Evolutionary conservation across 2,888 invertebrate species (phyloP), one percentile per base, ranked within the genome.

Genomic region (Tetragonula carbonaria): DNA sequence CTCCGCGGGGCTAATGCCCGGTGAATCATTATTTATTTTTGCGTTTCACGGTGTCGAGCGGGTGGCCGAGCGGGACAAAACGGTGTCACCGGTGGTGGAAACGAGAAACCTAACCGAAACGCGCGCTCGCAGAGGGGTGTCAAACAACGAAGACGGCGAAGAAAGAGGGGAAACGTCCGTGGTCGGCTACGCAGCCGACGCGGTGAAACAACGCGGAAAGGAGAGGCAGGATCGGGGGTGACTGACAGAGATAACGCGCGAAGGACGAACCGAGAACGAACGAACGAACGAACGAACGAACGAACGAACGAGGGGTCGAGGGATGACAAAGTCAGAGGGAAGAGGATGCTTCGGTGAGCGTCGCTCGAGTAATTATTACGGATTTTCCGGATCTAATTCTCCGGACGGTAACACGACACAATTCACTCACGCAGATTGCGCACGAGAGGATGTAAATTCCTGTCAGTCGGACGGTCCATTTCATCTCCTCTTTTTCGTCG

Each of bases 341-440:
- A 80, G 86, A 86, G 87, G 89, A 91, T 90, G 92, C 92, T 92
- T 92, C 91, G 92, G 92, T 85, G 91, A 91, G 91, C 92, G 91
- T 91, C 89, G 91, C 91, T 91, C 91, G 93, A 93, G 94, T 93
- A 94, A 94, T 94, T 94, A 94, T 94, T 94, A 93, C 93, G 94
- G 94, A 94, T 94, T 94, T 94, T 93, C 93, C 93, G 93, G 93
- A 93, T 94, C 93, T 94, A 94, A 94, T 94, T 94, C 94, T 94
- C 93, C 92, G 93, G 91, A 92, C 94, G 93, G 93, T 93, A 94
- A 94, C 93, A 92, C 93, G 93, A 93, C 93, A 94, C 93, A 93
- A 94, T 94, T 93, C 94, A 94, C 93, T 94, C 93, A 94, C 94
- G 94, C 93, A 94, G 93, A 94, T 93, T 94, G 93, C 93, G 93